Evolutionary conservation across 2,888 invertebrate species (phyloP), one percentile per base, ranked within the genome.

Genomic region (Ectropis crepuscularia): DNA sequence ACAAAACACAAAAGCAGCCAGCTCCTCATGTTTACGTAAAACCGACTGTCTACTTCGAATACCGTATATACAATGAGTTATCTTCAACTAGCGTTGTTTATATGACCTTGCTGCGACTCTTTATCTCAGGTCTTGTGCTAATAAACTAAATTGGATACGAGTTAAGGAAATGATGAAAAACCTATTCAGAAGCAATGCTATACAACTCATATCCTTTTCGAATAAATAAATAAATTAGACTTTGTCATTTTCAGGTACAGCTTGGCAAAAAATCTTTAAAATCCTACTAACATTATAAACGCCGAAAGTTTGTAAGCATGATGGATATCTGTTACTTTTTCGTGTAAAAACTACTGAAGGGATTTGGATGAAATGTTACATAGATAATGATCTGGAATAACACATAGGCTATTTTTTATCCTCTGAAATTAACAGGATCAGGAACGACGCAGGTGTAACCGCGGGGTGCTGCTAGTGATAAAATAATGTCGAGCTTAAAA

Each of bases 21-120:
- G n/a, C 37, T 48, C 65, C 69, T 76, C 78, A 80, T 79, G 67
- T 77, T 65, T 42, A 53, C 41, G 51, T 28, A 9, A 53, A 64
- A 37, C 41, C 59, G 66, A 53, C 71, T 28, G 46, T 28, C 68
- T 63, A 42, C 43, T 6, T 47, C 42, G 53, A 50, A 55, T 61
- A 48, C 47, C 50, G 55, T 57, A 36, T 43, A 37, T 46, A 38
- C 36, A 65, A 57, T 65, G 60, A 65, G 28, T 61, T 53, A 65
- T 65, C 57, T 48, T 12, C 28, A 48, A 45, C 38, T 41, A 41
- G 50, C n/a, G 53, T 16, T 57, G 50, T 61, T 61, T 63, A 67
- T 65, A 57, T 68, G 69, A 69, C 69, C 71, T 71, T 67, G 53
- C 53, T 57, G 63, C 63, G 60, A 63, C 66, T 65, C 63, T 67